Base-by-base conservation (phyloP, 2,797 vertebrate genomes). In the Cirrhinus molitorella region DNA sequence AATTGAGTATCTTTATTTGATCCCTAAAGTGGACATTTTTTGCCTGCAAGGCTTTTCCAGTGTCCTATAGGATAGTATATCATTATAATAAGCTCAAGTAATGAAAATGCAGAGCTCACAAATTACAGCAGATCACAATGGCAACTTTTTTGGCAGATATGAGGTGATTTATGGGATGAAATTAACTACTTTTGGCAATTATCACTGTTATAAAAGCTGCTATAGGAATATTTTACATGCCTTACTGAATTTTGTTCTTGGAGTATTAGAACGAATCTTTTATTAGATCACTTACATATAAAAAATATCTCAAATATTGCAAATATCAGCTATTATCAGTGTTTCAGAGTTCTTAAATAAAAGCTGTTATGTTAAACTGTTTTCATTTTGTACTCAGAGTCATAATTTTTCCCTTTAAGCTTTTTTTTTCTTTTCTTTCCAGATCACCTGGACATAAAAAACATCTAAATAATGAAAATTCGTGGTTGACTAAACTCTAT, bases 51-150 rank as follows among this genome's bases (percentile, higher is more conserved):
- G 37, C 68, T 71, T 65, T 67, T 53, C 31, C 34, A 40, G 28
- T 70, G 31, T 55, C 16, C 16, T 57, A 70, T 21, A 40, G 14
- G 37, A 76, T 47, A 13, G 13, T 76, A 77, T 61, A 45, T 61
- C 74, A 21, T 61, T 77, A 74, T 74, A 74, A 74, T 55, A n/a
- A 74, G 49, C 71, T 37, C 31, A n/a, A 74, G 31, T 37, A 55
- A 73, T 37, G 49, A 37, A 73, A 53, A 73, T 9, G 16, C 68
- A 53, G 25, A 79, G 76, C 76, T 79, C 61, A 66, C 28, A 34
- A 77, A 77, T 76, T 23, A 75, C 11, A 75, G 34, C 34, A 74
- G 17, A 63, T 77, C 75, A 63, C 25, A 78, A 51, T 66, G 43
- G 23, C 59, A 77, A 45, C 17, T 2, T 21, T 21, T 21, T 51